Evolutionary conservation across 2,888 invertebrate genomes (phyloP), one percentile per base, ranked within the genome.

Genomic region (Anorthoa munda): DNA sequence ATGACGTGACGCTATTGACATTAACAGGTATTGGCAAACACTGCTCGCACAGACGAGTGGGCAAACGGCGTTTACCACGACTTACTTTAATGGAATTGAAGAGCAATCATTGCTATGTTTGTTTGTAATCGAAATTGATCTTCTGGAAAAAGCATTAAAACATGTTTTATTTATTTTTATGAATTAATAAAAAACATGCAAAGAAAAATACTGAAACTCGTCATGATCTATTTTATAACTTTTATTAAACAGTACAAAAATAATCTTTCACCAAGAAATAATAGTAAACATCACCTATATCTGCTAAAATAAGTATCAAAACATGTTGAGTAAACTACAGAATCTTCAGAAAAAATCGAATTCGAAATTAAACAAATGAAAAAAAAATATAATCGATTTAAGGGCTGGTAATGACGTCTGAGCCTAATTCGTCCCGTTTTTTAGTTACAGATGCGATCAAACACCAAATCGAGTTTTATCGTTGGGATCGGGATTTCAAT

Each of bases 401-500:
- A 66, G 4, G 53, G 53, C 66, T n/a, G 17, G 66, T 68, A 45
- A 72, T 59, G 77, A 79, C 72, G 65, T 78, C 61, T 64, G 77
- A 86, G 86, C 82, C 83, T 86, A 87, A 91, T 90, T 88, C 85
- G 86, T 73, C 72, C 76, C 87, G 82, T 87, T 91, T 91, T 91
- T 89, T 89, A 89, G 90, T 87, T 88, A 87, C 87, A 86, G 88
- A 86, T 87, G 84, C 86, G 83, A 85, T 87, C 86, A 86, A 89
- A 89, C 85, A 88, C 89, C 90, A 91, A 93, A 93, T 93, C 89
- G 92, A 91, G 89, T 93, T 93, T 60, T 60, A 59, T 91, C 90
- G 89, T 84, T 78, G 89, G 90, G 92, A 92, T 91, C 90, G 90
- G 89, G 92, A 91, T 92, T 92, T 93, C 92, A 93, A 93, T 93